phyloP scores from a whole-genome alignment of 2,113 vertebrate species.

The Callithrix jacchus region DNA sequence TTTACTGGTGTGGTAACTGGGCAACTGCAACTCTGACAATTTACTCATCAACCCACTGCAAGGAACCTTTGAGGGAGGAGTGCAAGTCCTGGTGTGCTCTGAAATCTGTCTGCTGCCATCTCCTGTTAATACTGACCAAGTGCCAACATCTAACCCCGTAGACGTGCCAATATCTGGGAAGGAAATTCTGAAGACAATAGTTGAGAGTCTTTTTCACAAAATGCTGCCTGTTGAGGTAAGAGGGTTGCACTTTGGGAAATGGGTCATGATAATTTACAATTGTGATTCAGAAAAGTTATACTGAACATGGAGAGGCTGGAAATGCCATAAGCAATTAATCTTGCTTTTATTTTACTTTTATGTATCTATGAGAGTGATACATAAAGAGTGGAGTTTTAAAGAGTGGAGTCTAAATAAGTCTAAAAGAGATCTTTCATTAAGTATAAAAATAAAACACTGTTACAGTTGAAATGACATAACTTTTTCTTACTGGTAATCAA shows the following conservation, averaged over 20 bases:
- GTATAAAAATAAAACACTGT: neutral
- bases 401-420: neutral
- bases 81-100: neutral
- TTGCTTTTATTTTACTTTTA: neutral
- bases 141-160: neutral
- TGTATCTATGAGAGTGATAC: accelerated
- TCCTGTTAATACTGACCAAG: too few species aligned
- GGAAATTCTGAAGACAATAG: neutral
- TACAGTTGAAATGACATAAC: neutral
- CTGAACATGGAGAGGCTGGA: neutral
- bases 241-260: too few species aligned
- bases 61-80: neutral
- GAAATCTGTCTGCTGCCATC: neutral
- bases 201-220: neutral
- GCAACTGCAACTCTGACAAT: too few species aligned
- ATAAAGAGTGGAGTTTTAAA: neutral
- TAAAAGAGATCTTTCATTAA: neutral
- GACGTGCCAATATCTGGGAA: neutral
- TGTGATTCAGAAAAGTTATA: neutral
- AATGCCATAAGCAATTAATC: accelerated
- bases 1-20: accelerated
- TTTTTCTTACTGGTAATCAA: neutral
- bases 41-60: accelerated
- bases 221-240: neutral
- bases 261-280: neutral